phyloP scores from a whole-genome alignment of 1,140 invertebrate species.

The Piezodorus guildinii region DNA sequence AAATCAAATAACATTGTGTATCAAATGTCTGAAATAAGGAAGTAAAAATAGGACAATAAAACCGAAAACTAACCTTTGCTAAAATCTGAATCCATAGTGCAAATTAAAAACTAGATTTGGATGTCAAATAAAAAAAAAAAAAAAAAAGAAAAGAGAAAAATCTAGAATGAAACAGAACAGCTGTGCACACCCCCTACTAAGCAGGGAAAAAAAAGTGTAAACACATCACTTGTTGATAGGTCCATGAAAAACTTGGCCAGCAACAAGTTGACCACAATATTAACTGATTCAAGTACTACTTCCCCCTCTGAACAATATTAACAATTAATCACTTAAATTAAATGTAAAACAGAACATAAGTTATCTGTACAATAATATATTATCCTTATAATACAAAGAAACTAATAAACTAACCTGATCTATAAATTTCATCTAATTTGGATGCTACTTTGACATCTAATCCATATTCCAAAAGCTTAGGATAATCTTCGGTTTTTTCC shows the following conservation, averaged over 20 bases:
- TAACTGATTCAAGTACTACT: conserved; percentile 90
- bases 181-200: no score
- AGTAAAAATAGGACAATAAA: conserved; percentile 9
- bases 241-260: neutral
- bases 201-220: neutral
- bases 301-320: conserved; percentile 36
- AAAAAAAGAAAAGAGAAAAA: no score
- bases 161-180: no score
- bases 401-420: conserved; percentile 53
- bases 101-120: neutral
- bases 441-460: conserved; percentile 83
- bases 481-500: conserved; percentile 72
- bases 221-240: conserved; percentile 4
- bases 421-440: conserved; percentile 94
- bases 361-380: no score
- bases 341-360: no score
- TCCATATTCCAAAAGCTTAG: conserved; percentile 83
- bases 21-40: no score
- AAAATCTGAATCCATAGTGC: conserved; percentile 1
- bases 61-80: neutral
- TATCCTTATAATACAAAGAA: neutral
- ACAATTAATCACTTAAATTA: no score
- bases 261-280: conserved; percentile 14
- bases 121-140: no score
- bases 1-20: no score